phyloP scores from a whole-genome alignment of 2,113 vertebrate genomes.

The Ailurus styani region DNA sequence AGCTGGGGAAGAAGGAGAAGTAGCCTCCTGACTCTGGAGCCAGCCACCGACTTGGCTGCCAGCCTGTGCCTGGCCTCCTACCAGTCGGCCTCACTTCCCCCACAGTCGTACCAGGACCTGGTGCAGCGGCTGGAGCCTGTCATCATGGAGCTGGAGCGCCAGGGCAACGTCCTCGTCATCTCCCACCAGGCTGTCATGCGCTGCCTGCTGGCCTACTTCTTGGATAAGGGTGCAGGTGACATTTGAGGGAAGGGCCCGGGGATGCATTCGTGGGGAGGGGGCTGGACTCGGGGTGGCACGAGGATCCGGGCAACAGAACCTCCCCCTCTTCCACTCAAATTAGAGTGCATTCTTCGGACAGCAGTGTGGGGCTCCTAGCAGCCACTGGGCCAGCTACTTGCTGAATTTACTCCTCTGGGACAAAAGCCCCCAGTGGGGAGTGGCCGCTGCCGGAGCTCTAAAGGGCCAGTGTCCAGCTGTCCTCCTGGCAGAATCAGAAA shows the following conservation, averaged over 20 bases:
- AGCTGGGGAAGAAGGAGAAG: neutral
- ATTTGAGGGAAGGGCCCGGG: neutral
- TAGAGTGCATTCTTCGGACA: conserved; percentile 28
- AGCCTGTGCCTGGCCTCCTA: neutral
- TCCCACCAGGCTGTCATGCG: conserved; percentile 98
- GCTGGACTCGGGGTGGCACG: neutral
- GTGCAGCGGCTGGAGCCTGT: conserved; percentile 96
- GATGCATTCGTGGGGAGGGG: neutral
- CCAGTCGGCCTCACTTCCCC: conserved; percentile 32
- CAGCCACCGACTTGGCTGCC: neutral
- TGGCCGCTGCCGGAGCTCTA: neutral
- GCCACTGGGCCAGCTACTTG: neutral
- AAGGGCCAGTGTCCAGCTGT: neutral
- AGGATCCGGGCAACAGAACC: neutral
- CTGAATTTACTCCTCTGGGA: neutral
- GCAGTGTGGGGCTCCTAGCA: neutral
- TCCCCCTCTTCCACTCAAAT: neutral
- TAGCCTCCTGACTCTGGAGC: neutral
- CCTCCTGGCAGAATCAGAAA: neutral
- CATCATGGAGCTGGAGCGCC: conserved; percentile 98
- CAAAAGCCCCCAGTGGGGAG: neutral
- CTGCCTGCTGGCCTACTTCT: conserved; percentile 96
- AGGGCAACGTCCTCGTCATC: conserved; percentile 94
- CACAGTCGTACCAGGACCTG: conserved; percentile 96
- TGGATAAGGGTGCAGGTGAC: conserved; percentile 95